phyloP scores from a whole-genome alignment of 2,113 vertebrate genomes.

The Amazona guildingii region DNA sequence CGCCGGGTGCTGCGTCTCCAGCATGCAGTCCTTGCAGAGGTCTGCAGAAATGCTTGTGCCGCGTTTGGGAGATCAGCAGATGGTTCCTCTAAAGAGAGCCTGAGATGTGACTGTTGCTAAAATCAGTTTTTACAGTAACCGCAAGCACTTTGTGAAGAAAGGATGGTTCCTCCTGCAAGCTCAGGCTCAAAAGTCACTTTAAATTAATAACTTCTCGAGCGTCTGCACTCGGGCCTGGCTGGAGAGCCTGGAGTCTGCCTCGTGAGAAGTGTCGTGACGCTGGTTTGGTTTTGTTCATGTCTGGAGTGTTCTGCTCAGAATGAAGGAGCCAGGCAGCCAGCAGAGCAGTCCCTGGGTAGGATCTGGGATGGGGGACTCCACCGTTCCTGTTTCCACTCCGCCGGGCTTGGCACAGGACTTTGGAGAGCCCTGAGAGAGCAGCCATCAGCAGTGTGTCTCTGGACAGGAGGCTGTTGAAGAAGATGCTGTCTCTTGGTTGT shows the following conservation, averaged over 20 bases:
- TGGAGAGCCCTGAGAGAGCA: background rate
- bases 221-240: constrained; percentile 29
- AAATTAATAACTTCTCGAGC: constrained; percentile 30
- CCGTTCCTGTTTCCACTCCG: background rate
- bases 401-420: background rate
- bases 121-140: constrained; percentile 34
- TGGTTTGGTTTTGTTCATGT: constrained; percentile 33
- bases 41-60: background rate
- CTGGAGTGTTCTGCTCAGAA: constrained; percentile 5
- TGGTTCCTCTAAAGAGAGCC: constrained; percentile 18
- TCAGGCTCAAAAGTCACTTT: constrained; percentile 15
- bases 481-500: background rate
- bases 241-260: constrained; percentile 40
- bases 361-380: background rate
- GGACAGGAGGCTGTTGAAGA: background rate
- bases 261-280: background rate
- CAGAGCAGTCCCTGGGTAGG: background rate
- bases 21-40: background rate
- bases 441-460: background rate
- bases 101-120: constrained; percentile 36
- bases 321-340: constrained; percentile 33
- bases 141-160: background rate
- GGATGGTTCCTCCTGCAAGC: background rate
- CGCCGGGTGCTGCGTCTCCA: accelerated
- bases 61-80: background rate